Base-by-base conservation (phyloP, 2,797 vertebrate species). In the Rhadinocentrus ornatus region DNA sequence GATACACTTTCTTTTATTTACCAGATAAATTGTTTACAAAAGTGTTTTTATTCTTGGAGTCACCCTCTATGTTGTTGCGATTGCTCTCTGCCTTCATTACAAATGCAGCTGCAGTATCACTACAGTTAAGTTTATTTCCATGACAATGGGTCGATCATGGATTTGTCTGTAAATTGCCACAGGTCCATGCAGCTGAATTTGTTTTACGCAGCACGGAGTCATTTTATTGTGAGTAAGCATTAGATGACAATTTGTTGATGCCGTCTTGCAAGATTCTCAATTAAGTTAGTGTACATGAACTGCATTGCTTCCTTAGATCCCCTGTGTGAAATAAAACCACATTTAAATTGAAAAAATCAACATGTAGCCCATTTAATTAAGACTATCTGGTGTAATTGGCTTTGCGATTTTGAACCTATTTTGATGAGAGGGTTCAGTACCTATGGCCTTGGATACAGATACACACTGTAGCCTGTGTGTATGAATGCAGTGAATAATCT, bases 101-200 rank as follows among this genome's bases (percentile, higher is more conserved):
- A 70, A 32, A 84, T 82, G 81, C 79, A 69, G 78, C 82, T 18
- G 62, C 64, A 0, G 70, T 55, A 71, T 78, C 69, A 2, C 70
- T 22, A 39, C 80, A 75, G 78, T 91, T 90, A 85, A 79, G 89
- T 91, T 87, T 82, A 83, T 85, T 84, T 85, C 77, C 18, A 48
- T 85, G 75, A 88, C 84, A 88, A 85, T 63, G 73, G 83, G 67
- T 77, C 72, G 48, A 83, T 90, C 75, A 10, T 70, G 82, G 82
- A 78, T 86, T 85, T 83, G 82, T 72, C 75, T 71, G 75, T 75
- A 75, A 86, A 87, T 81, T 83, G 76, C 78, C 63, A 81, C 84
- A 81, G 78, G 79, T 89, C 73, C 31, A 70, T 3, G 39, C 66
- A 66, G 76, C 56, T 77, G 77, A 78, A 78, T 85, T 89, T 81